Percentiles rank a stretch among this genome's conserved stretches.
These are phyloP conservation scores for Aeoliscus strigatus DNA, from an alignment of 2,797 vertebrate species.

Conservation along the genomic window DNA sequence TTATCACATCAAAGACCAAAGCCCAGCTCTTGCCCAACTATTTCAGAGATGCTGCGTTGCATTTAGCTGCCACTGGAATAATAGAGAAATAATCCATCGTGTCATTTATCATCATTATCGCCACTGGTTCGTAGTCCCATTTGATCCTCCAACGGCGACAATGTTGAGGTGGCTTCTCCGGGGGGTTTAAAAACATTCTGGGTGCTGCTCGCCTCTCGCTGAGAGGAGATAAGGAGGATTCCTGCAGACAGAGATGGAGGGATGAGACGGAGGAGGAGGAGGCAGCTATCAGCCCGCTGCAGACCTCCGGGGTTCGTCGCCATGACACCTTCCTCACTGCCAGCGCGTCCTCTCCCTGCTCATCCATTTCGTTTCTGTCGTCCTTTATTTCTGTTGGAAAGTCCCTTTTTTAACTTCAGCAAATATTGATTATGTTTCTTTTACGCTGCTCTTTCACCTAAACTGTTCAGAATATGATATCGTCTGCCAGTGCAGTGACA, in stretches of 20 bases:
- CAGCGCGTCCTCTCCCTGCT: constrained; percentile 16
- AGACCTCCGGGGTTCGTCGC: constrained; percentile 55
- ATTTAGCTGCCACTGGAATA: constrained; percentile 38
- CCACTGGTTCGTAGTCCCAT: constrained; percentile 22
- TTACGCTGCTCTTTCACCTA: neutral
- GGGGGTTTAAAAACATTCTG: constrained; percentile 2
- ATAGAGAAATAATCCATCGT: constrained; percentile 38
- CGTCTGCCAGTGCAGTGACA: too few species aligned
- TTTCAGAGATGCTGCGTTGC: constrained; percentile 40
- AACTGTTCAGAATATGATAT: neutral
- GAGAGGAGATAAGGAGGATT: constrained; percentile 44
- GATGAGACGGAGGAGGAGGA: constrained; percentile 30
- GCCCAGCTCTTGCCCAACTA: constrained; percentile 45
- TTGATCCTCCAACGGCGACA: constrained; percentile 17
- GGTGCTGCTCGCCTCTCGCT: constrained; percentile 7
- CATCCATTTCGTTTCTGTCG: constrained; percentile 3
- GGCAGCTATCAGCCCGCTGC: constrained; percentile 52
- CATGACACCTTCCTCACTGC: constrained; percentile 20
- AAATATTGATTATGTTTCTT: constrained; percentile 7
- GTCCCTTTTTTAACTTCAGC: constrained; percentile 12
- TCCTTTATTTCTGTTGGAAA: constrained; percentile 20
- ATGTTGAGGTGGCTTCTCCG: constrained; percentile 11
- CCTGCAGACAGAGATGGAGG: constrained; percentile 47
- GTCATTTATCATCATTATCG: constrained; percentile 40
- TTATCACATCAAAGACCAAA: constrained; percentile 67